Conservation (phyloP, 2,113 vertebrate species). For the Recurvirostra avosetta region DNA sequence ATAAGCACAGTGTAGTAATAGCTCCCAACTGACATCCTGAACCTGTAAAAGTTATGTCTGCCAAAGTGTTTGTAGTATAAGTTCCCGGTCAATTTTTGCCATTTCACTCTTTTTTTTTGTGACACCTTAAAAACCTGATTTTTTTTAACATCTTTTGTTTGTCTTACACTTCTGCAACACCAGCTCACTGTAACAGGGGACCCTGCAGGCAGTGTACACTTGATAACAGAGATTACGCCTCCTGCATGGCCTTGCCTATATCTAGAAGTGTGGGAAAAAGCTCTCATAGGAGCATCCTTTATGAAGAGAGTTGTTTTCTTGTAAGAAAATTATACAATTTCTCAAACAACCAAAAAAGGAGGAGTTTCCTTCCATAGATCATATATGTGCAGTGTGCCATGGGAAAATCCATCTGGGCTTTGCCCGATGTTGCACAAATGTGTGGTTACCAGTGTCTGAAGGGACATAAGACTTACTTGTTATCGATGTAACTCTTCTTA, state of each 20-base stretch:
- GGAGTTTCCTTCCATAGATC: not conserved
- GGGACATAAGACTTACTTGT: not conserved
- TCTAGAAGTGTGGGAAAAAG: not conserved
- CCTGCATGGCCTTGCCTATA: not conserved
- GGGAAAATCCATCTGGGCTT: not conserved
- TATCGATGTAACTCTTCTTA: not conserved
- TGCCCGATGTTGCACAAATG: not conserved
- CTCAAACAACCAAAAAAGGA: not conserved
- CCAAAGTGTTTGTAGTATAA: not conserved
- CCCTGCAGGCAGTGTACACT: fast-evolving
- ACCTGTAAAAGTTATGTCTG: not conserved
- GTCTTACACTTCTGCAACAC: not conserved
- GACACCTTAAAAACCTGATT: not conserved
- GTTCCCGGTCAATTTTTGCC: not conserved
- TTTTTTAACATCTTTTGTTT: not conserved
- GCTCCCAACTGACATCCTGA: not conserved
- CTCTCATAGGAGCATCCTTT: not conserved
- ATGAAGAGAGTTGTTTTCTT: not conserved
- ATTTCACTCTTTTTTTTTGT: not conserved
- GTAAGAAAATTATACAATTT: not conserved
- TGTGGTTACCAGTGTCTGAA: not conserved
- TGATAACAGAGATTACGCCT: fast-evolving
- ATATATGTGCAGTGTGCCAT: not conserved
- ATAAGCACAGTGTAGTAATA: not conserved
- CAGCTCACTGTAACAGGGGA: not conserved